Evolutionary conservation across 2,113 vertebrate species (phyloP).

Genomic region (Marmota monax): DNA sequence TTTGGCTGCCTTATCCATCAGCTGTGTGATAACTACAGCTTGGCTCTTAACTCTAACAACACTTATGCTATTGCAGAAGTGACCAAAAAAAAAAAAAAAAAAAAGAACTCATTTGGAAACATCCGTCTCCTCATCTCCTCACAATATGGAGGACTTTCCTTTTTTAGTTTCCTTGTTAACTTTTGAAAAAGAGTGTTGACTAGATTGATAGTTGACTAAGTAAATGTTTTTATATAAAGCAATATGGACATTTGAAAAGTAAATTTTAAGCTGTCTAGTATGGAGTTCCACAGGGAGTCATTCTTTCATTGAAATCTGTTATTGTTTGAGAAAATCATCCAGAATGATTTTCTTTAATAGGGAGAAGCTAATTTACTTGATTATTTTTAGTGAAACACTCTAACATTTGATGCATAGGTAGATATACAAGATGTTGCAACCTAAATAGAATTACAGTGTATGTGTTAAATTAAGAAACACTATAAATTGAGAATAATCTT

Average conservation of each 20-base stretch:
- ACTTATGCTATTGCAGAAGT: not conserved
- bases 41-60: slow-evolving; percentile 2
- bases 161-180: not conserved
- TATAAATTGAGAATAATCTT: slow-evolving; percentile 53
- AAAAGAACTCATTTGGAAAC: not conserved
- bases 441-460: slow-evolving; percentile 30
- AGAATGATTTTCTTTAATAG: slow-evolving; percentile 10
- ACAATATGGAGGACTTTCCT: not conserved
- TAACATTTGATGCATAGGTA: not conserved
- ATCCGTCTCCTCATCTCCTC: not conserved
- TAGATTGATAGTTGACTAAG: not conserved
- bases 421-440: slow-evolving; percentile 19
- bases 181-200: not conserved
- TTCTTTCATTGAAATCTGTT: not conserved
- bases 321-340: not conserved
- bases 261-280: not conserved
- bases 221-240: not conserved
- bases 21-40: not conserved
- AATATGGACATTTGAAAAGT: not conserved
- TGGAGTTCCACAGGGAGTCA: not conserved
- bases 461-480: slow-evolving; percentile 20
- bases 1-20: not conserved
- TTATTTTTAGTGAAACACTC: slow-evolving; percentile 3
- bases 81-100: not conserved
- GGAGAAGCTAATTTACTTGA: slow-evolving; percentile 13